Evolutionary conservation across 2,113 vertebrate species (phyloP).

Genomic region (Sapajus apella): DNA sequence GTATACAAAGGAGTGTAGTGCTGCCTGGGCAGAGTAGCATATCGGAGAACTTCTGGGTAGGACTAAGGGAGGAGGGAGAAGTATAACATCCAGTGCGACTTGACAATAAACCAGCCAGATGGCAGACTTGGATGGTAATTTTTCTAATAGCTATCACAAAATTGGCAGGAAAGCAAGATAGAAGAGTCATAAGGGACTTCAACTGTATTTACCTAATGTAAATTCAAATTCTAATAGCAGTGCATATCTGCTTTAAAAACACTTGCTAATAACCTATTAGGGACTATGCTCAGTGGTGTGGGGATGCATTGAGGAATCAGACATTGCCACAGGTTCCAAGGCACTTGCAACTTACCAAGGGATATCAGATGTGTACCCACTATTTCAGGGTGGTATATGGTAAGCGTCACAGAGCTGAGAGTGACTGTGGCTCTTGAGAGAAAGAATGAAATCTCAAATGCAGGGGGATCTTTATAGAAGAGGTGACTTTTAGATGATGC

Average conservation of each 20-base stretch:
- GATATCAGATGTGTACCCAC: neutral
- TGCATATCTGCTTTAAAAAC: neutral
- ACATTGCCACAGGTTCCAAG: neutral
- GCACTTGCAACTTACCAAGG: neutral
- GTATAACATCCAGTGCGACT: neutral
- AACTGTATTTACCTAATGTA: neutral
- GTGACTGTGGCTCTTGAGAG: neutral
- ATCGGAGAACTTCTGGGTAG: neutral
- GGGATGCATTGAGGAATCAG: neutral
- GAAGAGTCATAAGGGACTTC: neutral
- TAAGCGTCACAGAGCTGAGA: neutral
- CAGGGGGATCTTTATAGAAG: neutral
- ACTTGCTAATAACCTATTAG: neutral
- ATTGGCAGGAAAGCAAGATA: neutral
- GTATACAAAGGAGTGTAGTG: neutral
- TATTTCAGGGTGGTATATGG: neutral
- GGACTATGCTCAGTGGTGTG: neutral
- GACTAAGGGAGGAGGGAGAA: neutral
- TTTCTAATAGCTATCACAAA: neutral
- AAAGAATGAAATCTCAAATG: neutral
- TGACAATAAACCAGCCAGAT: neutral
- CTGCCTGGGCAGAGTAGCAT: neutral
- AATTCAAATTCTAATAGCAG: neutral
- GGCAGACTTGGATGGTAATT: neutral
- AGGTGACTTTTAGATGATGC: neutral